phyloP scores from a whole-genome alignment of 2,888 invertebrate species.

The Sinhomidia bicolor region DNA sequence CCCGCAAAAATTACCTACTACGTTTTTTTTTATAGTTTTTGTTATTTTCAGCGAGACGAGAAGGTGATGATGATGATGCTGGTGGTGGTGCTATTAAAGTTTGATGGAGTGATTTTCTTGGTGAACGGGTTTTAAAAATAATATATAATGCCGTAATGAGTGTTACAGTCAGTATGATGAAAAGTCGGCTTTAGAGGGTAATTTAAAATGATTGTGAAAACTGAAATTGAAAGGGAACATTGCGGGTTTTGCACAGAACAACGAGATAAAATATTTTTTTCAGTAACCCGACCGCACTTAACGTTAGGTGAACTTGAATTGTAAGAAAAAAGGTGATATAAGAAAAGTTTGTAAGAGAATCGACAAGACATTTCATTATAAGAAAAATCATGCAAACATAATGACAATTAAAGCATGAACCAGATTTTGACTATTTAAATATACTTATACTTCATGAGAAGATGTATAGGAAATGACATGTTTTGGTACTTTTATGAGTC shows the following conservation, averaged over 20 bases:
- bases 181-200: background rate
- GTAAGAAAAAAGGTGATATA: too few species aligned
- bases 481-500: too few species aligned
- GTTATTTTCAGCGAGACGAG: slow-evolving; percentile 14
- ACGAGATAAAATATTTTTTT: background rate
- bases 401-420: too few species aligned
- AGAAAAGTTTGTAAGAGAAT: too few species aligned
- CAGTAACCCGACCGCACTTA: too few species aligned
- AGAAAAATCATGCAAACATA: too few species aligned
- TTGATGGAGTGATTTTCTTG: slow-evolving; percentile 30
- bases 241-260: background rate
- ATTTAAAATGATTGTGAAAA: background rate
- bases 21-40: slow-evolving; percentile 5
- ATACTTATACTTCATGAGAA: too few species aligned
- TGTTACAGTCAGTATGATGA: background rate
- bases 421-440: too few species aligned
- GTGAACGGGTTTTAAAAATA: background rate
- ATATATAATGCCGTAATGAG: slow-evolving; percentile 9
- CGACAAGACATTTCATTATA: too few species aligned
- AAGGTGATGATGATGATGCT: too few species aligned
- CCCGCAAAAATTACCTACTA: slow-evolving; percentile 25
- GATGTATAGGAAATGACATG: too few species aligned
- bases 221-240: slow-evolving; percentile 14
- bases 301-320: too few species aligned
- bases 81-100: background rate